Percentiles rank a stretch among this genome's conserved stretches.
These are phyloP conservation scores for Rhabdornis inornatus DNA, from an alignment of 2,113 vertebrate species.

Conservation along the genomic window DNA sequence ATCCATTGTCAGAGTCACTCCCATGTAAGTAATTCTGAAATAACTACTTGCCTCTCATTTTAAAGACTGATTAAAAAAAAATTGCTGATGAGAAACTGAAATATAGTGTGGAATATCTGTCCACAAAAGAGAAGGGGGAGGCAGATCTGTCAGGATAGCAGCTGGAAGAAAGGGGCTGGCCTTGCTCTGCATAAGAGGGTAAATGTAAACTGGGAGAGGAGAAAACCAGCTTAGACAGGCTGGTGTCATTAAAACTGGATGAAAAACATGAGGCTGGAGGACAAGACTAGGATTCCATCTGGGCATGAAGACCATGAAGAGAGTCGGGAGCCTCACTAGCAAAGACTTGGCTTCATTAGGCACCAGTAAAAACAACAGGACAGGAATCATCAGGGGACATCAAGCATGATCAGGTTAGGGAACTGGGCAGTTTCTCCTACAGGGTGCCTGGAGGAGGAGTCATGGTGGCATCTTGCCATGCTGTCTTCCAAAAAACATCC, in stretches of 20 bases:
- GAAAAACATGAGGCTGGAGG: background rate
- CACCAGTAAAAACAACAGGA: accelerated
- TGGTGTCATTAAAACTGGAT: background rate
- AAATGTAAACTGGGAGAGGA: background rate
- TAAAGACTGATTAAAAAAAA: background rate
- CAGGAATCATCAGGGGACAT: background rate
- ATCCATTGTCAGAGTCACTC: background rate
- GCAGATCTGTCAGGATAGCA: background rate
- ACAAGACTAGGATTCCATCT: background rate
- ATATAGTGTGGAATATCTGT: background rate
- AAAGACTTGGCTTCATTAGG: background rate
- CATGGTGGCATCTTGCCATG: accelerated
- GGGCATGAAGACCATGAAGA: background rate
- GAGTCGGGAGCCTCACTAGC: background rate
- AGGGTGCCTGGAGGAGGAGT: background rate
- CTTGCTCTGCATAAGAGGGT: accelerated
- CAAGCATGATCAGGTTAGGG: background rate
- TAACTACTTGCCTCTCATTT: background rate
- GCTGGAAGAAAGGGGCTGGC: background rate
- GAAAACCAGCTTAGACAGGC: background rate
- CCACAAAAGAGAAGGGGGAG: background rate
- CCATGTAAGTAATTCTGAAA: background rate
- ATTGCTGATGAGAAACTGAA: background rate
- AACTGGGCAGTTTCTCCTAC: background rate
- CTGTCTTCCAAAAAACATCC: background rate